Conservation (phyloP, 2,797 vertebrate genomes). For the Allenopithecus nigroviridis region DNA sequence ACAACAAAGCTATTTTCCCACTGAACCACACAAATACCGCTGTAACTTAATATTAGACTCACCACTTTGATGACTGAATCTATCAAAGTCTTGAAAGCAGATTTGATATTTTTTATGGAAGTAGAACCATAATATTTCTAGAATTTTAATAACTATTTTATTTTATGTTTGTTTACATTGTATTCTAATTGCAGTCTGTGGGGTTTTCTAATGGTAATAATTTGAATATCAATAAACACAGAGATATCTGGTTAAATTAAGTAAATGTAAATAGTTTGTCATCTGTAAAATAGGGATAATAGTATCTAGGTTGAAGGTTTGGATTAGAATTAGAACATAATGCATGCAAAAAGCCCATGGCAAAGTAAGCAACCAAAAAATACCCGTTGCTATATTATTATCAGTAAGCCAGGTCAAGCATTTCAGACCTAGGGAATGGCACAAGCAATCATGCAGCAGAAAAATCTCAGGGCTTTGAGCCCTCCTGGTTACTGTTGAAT, state of each 20-base stretch:
- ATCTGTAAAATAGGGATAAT: background rate
- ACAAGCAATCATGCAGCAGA: background rate
- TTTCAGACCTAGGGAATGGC: background rate
- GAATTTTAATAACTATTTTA: background rate
- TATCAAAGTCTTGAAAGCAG: background rate
- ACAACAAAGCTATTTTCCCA: background rate
- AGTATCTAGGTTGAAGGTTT: background rate
- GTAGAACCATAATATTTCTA: background rate
- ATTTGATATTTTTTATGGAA: background rate
- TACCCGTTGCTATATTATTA: background rate
- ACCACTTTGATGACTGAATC: background rate
- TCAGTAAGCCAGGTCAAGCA: background rate
- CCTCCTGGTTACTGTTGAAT: background rate
- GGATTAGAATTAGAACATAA: background rate
- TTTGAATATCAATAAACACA: background rate
- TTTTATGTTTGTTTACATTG: background rate
- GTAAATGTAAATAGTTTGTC: background rate
- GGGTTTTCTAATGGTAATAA: background rate
- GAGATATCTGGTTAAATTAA: background rate
- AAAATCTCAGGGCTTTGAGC: too few species aligned
- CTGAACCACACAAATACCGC: background rate
- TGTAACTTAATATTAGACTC: background rate
- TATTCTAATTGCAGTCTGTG: background rate
- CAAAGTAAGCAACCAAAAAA: background rate
- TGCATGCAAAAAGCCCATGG: background rate